Conservation (phyloP, 2,888 invertebrate genomes). For the Drosophila paucipuncta region DNA sequence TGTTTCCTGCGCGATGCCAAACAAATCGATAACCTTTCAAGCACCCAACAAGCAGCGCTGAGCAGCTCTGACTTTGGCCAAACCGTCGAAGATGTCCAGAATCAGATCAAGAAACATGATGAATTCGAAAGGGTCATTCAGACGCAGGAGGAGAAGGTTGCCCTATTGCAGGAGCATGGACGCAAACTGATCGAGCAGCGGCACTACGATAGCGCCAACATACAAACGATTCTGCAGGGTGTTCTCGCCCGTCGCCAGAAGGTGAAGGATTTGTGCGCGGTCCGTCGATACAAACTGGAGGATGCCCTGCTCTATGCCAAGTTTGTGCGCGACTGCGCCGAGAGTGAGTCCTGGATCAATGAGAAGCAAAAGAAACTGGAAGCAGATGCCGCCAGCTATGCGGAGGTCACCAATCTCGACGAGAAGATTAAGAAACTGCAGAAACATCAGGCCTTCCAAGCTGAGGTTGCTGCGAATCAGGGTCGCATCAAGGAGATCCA, state of each 20-base stretch:
- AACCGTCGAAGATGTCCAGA: constrained; percentile 95
- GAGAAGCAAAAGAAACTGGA: constrained; percentile 95
- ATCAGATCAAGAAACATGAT: constrained; percentile 96
- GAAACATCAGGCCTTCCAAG: constrained; percentile 97
- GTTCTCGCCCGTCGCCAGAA: constrained; percentile 90
- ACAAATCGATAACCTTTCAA: constrained; percentile 94
- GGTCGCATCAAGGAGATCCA: constrained; percentile 94
- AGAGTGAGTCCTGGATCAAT: constrained; percentile 95
- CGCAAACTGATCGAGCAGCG: constrained; percentile 94
- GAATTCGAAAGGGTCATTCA: constrained; percentile 96
- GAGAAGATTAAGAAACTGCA: constrained; percentile 98
- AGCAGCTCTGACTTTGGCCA: constrained; percentile 90
- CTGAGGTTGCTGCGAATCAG: constrained; percentile 95
- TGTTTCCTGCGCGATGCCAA: constrained; percentile 97
- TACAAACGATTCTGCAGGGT: constrained; percentile 90
- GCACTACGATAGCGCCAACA: constrained; percentile 95
- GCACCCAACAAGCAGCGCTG: constrained; percentile 93
- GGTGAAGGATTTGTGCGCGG: constrained; percentile 88
- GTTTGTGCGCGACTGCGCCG: constrained; percentile 96
- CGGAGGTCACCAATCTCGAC: constrained; percentile 93
- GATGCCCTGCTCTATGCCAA: constrained; percentile 94
- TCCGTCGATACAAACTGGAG: constrained; percentile 89
- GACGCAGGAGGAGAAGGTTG: constrained; percentile 94
- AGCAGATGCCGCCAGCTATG: constrained; percentile 88
- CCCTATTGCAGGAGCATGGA: constrained; percentile 92